A percentile compares a stretch with the other conserved stretches of the same genome.
Evolutionary conservation across 1,140 invertebrate genomes (phyloP).

Genomic region (Panagrolaimus sp.): DNA sequence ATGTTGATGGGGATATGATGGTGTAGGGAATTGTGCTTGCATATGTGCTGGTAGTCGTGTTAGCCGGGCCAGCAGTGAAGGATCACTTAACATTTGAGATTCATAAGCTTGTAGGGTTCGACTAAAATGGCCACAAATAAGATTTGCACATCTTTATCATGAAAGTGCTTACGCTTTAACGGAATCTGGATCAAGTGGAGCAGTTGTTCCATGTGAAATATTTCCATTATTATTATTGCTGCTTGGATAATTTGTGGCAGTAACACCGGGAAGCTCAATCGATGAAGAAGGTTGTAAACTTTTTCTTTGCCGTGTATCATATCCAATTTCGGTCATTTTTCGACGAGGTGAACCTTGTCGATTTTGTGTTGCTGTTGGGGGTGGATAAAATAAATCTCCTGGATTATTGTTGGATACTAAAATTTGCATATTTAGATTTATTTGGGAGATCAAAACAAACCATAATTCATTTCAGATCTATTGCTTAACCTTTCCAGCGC

Average conservation of each 20-base stretch:
- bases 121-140: not conserved
- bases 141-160: too few relatives aligned
- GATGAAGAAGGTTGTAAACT: not conserved
- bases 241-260: not conserved
- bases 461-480: not conserved
- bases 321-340: constrained; percentile 4
- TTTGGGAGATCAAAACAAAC: not conserved
- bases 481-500: not conserved
- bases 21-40: not conserved
- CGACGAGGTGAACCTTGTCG: not conserved
- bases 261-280: not conserved
- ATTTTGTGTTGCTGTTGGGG: not conserved
- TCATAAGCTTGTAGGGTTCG: constrained; percentile 11
- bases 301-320: not conserved
- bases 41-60: not conserved
- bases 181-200: constrained; percentile 1
- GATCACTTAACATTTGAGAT: constrained; percentile 3
- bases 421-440: not conserved
- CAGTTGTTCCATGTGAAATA: not conserved
- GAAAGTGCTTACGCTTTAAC: not conserved
- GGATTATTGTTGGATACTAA: constrained; percentile 8
- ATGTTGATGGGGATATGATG: not conserved
- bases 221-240: constrained; percentile 3
- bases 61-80: not conserved
- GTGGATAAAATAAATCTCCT: not conserved